Conservation (phyloP, 2,888 invertebrate genomes). For the Ceraclea dissimilis region DNA sequence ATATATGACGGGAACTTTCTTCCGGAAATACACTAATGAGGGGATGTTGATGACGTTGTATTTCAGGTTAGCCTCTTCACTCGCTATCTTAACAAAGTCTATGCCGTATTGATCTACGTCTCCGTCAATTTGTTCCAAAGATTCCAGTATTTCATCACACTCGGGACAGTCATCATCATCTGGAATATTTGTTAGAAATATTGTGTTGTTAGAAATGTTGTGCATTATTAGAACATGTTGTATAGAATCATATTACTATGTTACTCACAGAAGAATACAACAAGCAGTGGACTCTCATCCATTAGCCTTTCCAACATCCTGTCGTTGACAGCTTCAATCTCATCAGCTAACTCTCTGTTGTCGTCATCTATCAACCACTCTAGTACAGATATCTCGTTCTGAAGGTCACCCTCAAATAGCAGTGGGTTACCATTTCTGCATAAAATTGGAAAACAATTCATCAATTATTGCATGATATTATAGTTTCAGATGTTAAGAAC, state of each 20-base stretch:
- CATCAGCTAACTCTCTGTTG: slow-evolving; percentile 85
- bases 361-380: slow-evolving; percentile 93
- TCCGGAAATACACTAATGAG: slow-evolving; percentile 79
- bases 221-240: not conserved
- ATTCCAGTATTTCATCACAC: slow-evolving; percentile 84
- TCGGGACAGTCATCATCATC: slow-evolving; percentile 88
- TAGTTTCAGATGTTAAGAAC: too few relatives aligned
- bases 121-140: slow-evolving; percentile 89
- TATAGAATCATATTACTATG: not conserved
- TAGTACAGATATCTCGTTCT: slow-evolving; percentile 84
- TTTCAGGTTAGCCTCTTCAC: slow-evolving; percentile 71
- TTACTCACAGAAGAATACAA: slow-evolving; percentile 83
- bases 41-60: slow-evolving; percentile 80
- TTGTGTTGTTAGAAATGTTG: not conserved
- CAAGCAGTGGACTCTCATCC: slow-evolving; percentile 78
- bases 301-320: slow-evolving; percentile 81
- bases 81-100: slow-evolving; percentile 88
- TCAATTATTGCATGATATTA: too few relatives aligned
- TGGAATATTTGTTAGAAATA: slow-evolving; percentile 30
- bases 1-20: slow-evolving; percentile 74
- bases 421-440: slow-evolving; percentile 79
- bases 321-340: slow-evolving; percentile 87
- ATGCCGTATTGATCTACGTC: slow-evolving; percentile 91
- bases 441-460: not conserved
- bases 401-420: slow-evolving; percentile 83